Evolutionary conservation across 2,113 vertebrate genomes (phyloP).

Genomic region (Podarcis cretensis): DNA sequence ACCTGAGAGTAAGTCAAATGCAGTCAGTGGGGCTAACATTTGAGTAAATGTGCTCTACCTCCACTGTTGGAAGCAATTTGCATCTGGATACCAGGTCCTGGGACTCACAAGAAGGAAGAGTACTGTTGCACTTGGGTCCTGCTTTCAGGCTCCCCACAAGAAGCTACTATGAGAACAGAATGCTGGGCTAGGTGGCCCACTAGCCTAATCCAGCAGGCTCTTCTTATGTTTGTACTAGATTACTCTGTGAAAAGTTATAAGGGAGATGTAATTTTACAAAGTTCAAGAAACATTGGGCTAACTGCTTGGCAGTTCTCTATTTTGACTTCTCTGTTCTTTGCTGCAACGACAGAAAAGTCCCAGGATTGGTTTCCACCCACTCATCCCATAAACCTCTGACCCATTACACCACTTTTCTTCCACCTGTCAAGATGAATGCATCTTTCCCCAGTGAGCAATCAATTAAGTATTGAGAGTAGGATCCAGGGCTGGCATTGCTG

Average conservation of each 20-base stretch:
- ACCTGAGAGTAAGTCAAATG: too few relatives aligned
- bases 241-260: neutral
- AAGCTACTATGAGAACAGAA: too few relatives aligned
- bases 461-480: conserved; percentile 2
- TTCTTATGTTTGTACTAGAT: too few relatives aligned
- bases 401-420: neutral
- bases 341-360: neutral
- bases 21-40: too few relatives aligned
- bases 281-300: neutral
- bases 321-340: neutral
- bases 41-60: too few relatives aligned
- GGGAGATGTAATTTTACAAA: neutral
- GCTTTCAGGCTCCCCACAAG: too few relatives aligned
- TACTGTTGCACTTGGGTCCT: too few relatives aligned
- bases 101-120: too few relatives aligned
- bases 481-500: neutral
- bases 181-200: too few relatives aligned
- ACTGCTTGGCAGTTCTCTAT: neutral
- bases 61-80: too few relatives aligned
- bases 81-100: too few relatives aligned
- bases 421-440: conserved; percentile 8
- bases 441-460: conserved; percentile 3
- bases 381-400: neutral
- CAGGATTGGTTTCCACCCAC: neutral
- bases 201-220: too few relatives aligned